A percentile compares a stretch with the other conserved stretches of the same genome.
Conservation (phyloP, 1,140 invertebrate species). For the Drosophila eugracilis region DNA sequence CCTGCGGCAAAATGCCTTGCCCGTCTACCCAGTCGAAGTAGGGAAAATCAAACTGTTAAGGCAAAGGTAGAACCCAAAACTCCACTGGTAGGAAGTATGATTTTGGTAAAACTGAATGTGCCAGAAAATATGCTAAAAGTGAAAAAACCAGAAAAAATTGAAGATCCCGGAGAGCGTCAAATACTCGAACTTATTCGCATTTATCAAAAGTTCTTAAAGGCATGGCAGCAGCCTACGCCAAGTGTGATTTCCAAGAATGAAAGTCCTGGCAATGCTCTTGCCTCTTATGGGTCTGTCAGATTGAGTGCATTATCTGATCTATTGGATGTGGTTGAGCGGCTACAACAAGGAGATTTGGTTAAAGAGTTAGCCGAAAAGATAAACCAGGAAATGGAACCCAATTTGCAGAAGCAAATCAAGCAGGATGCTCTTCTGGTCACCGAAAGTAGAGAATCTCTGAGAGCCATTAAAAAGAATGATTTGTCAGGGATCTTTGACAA, state of each 20-base stretch:
- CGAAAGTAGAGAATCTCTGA: slow-evolving; percentile 20
- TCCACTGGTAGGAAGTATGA: neutral
- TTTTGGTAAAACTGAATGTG: slow-evolving; percentile 14
- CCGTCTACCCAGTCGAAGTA: neutral
- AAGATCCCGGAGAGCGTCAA: slow-evolving; percentile 9
- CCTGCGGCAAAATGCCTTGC: neutral
- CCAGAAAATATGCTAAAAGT: neutral
- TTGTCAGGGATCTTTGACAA: slow-evolving; percentile 12
- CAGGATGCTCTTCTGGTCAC: slow-evolving; percentile 16
- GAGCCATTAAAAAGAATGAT: slow-evolving; percentile 14
- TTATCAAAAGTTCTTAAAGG: slow-evolving; percentile 34
- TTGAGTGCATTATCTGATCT: slow-evolving; percentile 46
- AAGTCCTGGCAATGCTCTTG: neutral
- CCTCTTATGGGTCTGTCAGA: neutral
- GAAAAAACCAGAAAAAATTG: neutral
- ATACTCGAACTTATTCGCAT: slow-evolving; percentile 38
- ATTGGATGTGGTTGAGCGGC: slow-evolving; percentile 44
- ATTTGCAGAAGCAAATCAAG: slow-evolving; percentile 13
- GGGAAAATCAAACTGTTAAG: neutral
- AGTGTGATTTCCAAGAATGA: neutral
- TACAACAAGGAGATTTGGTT: slow-evolving; percentile 36
- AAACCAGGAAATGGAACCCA: slow-evolving; percentile 32
- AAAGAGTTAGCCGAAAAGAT: slow-evolving; percentile 55
- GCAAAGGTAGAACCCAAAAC: neutral
- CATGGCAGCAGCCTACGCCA: slow-evolving; percentile 16